Evolutionary conservation across 2,797 vertebrate species (phyloP), one percentile per base, ranked within the genome.

Genomic region (Amazonetta brasiliensis): DNA sequence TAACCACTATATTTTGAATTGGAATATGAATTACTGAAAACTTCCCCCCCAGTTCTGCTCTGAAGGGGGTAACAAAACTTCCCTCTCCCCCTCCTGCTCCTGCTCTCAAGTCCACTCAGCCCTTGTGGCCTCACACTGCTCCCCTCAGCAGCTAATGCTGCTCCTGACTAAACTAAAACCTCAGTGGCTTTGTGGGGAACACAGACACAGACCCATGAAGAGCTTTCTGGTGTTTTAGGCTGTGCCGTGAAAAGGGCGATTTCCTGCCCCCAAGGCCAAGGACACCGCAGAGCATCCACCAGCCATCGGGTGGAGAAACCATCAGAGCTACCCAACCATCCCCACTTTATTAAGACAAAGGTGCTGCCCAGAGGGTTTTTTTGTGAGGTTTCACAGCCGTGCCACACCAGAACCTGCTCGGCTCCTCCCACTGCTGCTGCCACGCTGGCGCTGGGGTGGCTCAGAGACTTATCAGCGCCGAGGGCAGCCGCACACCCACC

Each of bases 121-220:
- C 83, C n/a, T 94, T 41, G 63, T 1, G 44, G 85, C 76, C 92
- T 88, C 91, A 64, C 48, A 79, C 66, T 30, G 56, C n/a, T 88
- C 59, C 59, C 59, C 52, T 68, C 72, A 54, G 67, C 52, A 96
- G 33, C 76, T 86, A 97, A 82, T 48, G 20, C 74, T 84, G n/a
- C 82, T 63, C 37, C 77, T 84, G 77, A 92, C 43, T 89, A 87
- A 85, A 92, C 78, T 84, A 83, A 95, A 96, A 62, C 30, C 71
- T 79, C 60, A 0, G 31, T 76, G 81, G 23, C 74, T 89, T 84
- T 67, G 60, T 81, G 67, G 31, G 56, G 26, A 84, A 60, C 35
- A 37, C 26, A 35, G 15, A 76, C 16, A 12, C 35, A 72, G 72
- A 87, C 44, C 44, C 37, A 41, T n/a, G 35, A 41, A 92, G 67